Evolutionary conservation across 2,888 invertebrate genomes (phyloP), one percentile per base, ranked within the genome.

Genomic region (Neelides folsomi): DNA sequence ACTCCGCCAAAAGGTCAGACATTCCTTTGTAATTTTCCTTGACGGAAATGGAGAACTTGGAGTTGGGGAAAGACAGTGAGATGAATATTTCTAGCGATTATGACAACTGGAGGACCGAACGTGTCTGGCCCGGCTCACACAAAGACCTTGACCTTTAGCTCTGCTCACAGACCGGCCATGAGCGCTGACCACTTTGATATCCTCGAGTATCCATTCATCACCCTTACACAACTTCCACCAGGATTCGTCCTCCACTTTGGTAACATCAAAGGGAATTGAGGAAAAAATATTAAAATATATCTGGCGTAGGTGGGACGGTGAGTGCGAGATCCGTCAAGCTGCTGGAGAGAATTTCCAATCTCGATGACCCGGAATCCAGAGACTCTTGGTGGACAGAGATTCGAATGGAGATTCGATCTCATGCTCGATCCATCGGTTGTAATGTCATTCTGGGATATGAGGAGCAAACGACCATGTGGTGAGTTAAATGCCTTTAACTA

Each of bases 371-470:
- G 13, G 90, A 90, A 68, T 83, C 86, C 2, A 77, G 94, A 40
- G 93, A 94, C 66, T 83, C 84, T 1, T 95, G 95, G 93, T 97
- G 97, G 95, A 88, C 86, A 0, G 94, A 97, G 72, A 76, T 97
- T 19, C 75, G 97, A 47, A 90, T 90, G 70, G 97, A 97, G 75
- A 83, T 97, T 52, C 77, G 93, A 1, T 90, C 94, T 2, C 95
- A 97, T 70, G 88, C 90, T 5, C 75, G 89, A 38, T 86, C 92
- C 1, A 74, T 97, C 57, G 85, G 87, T 10, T 97, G 97, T 67
- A 92, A 93, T 70, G 89, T 92, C 5, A 89, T 97, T 44, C 74
- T 97, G 39, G 95, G 90, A 0, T 97, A 97, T 71, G 77, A 78
- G n/a, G 97, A 97, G 74, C 79, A 82, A 35, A 86, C 93, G 0